Percentiles rank a stretch among this genome's conserved stretches.
phyloP scores from a whole-genome alignment of 2,888 invertebrate species.

The Agrotis segetum region DNA sequence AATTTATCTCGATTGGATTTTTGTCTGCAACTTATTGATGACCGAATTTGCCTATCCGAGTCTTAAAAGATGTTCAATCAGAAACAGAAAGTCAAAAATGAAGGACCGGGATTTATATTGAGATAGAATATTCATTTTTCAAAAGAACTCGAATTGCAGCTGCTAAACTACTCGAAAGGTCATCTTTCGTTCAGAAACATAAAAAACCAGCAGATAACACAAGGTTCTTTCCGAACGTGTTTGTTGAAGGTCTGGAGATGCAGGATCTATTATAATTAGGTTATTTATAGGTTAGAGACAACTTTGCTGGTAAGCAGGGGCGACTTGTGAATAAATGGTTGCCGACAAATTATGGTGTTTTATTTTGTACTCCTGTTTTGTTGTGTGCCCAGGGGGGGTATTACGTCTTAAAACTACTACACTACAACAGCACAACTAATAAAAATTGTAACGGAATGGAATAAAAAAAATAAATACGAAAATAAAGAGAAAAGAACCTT shows the following conservation, averaged over 20 bases:
- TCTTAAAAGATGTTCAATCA: no score
- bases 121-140: no score
- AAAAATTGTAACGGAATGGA: no score
- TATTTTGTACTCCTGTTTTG: constrained; percentile 29
- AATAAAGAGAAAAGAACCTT: no score
- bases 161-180: background rate
- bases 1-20: background rate
- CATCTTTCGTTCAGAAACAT: constrained; percentile 3
- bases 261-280: constrained; percentile 62
- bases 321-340: constrained; percentile 65
- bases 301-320: constrained; percentile 58
- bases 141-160: background rate
- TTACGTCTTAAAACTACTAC: no score
- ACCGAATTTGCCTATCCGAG: no score
- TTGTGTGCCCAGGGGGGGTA: no score
- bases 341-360: constrained; percentile 54
- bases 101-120: no score
- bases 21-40: no score
- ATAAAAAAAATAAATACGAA: no score
- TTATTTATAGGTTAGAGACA: constrained; percentile 57
- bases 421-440: no score
- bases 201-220: constrained; percentile 17
- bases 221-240: constrained; percentile 34
- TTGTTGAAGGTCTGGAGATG: constrained; percentile 41
- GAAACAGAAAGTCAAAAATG: no score